These are phyloP conservation scores for Eremophila alpestris DNA, from an alignment of 2,797 vertebrate species.

Conservation along the genomic window DNA sequence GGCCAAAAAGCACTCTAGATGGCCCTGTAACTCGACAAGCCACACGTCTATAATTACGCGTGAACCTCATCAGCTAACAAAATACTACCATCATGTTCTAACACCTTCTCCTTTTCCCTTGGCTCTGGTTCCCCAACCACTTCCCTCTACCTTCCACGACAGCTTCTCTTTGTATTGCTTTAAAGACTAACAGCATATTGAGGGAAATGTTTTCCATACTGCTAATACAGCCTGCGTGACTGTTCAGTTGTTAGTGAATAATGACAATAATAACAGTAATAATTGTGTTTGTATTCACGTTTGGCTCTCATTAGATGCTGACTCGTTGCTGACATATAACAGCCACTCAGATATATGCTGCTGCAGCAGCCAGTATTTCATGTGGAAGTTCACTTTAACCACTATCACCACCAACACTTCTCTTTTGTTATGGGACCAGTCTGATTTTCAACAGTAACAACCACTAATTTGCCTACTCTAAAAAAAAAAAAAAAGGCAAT, in stretches of 20 bases:
- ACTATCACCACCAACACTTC: not conserved
- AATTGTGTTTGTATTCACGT: not conserved
- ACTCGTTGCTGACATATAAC: not conserved
- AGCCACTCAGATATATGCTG: not conserved
- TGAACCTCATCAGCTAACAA: conserved; percentile 50
- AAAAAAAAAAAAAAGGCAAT: not conserved
- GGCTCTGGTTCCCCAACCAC: conserved; percentile 27
- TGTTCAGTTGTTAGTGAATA: conserved; percentile 17
- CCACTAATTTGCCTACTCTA: not conserved
- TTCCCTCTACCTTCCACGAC: conserved; percentile 9
- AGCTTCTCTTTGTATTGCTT: not conserved
- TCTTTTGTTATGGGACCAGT: not conserved
- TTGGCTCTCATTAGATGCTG: not conserved
- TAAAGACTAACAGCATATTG: not conserved
- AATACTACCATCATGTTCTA: conserved; percentile 41
- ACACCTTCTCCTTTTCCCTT: conserved; percentile 38
- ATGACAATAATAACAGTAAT: conserved; percentile 3
- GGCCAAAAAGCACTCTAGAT: conserved; percentile 38
- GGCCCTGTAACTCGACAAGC: conserved; percentile 29
- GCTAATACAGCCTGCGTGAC: not conserved
- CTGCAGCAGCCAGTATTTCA: not conserved
- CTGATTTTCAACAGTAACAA: not conserved
- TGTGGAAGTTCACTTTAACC: not conserved
- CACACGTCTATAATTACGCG: conserved; percentile 29
- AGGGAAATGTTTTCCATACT: not conserved